Percentiles rank a stretch among this genome's conserved stretches.
These are phyloP conservation scores for Acanthosepion esculentum DNA, from an alignment of 2,888 invertebrate species.

Conservation along the genomic window DNA sequence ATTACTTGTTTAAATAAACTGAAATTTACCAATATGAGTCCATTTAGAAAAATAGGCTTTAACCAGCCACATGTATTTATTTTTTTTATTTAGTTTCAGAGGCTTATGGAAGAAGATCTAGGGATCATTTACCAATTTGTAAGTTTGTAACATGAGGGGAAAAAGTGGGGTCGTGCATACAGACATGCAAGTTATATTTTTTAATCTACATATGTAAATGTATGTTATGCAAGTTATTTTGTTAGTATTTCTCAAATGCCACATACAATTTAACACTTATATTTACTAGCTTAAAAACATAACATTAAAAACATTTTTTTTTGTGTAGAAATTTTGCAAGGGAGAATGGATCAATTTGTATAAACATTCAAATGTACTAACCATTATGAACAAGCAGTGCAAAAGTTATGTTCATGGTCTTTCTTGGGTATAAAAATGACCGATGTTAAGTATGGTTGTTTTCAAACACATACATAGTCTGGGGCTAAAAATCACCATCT, in stretches of 20 bases:
- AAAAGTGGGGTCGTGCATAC: background rate
- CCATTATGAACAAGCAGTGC: background rate
- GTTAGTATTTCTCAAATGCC: background rate
- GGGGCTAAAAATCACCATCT: background rate
- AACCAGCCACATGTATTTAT: background rate
- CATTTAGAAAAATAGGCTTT: constrained; percentile 4
- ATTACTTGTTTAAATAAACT: background rate
- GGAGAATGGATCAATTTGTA: background rate
- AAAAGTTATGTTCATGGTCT: background rate
- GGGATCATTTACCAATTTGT: background rate
- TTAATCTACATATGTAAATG: background rate
- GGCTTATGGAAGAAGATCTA: background rate
- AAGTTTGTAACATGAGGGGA: background rate
- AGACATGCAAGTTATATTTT: background rate
- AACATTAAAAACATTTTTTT: background rate
- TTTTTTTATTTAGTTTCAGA: background rate
- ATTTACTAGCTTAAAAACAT: background rate
- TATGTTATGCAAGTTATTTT: background rate
- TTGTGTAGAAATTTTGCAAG: background rate
- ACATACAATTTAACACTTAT: constrained; percentile 17
- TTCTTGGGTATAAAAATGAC: background rate
- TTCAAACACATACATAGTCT: background rate
- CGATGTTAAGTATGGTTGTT: background rate
- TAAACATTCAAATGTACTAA: background rate
- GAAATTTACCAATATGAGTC: background rate